These are phyloP conservation scores for Atherinosoma microstoma DNA, from an alignment of 2,797 vertebrate species.

Conservation along the genomic window DNA sequence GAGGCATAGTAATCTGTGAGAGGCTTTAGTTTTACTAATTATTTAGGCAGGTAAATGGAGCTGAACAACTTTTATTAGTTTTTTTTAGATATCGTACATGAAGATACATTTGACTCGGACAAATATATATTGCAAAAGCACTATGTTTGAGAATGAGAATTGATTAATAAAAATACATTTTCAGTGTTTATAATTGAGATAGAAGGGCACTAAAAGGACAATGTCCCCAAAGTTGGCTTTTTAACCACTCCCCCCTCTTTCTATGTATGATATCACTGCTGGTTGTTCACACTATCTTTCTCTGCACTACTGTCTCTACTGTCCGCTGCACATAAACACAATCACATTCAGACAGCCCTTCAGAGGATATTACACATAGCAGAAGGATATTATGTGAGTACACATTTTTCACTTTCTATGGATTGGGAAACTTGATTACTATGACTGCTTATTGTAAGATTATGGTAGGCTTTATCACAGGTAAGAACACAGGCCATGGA, in stretches of 20 bases:
- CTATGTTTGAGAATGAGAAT: neutral
- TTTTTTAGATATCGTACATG: neutral
- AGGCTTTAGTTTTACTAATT: conserved; percentile 2
- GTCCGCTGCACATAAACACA: conserved; percentile 39
- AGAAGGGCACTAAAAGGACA: conserved; percentile 3
- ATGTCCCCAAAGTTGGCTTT: conserved; percentile 16
- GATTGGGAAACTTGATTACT: neutral
- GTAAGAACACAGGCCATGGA: neutral
- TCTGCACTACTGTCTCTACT: conserved; percentile 40
- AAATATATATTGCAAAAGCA: neutral
- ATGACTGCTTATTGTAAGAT: neutral
- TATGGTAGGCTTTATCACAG: neutral
- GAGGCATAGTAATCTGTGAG: conserved; percentile 1
- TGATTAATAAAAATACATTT: neutral
- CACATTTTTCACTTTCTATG: conserved; percentile 8
- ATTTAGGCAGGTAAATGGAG: neutral
- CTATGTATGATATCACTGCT: conserved; percentile 31
- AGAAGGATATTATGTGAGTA: conserved; percentile 61
- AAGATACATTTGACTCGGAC: neutral
- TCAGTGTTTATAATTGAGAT: conserved; percentile 6
- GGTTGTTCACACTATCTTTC: conserved; percentile 48
- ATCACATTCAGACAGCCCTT: conserved; percentile 2
- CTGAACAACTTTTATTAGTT: neutral
- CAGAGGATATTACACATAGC: conserved; percentile 26
- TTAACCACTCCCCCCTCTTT: conserved; percentile 54